Evolutionary conservation across 2,113 vertebrate genomes (phyloP), one percentile per base, ranked within the genome.

Genomic region (Pomatostomus ruficeps): DNA sequence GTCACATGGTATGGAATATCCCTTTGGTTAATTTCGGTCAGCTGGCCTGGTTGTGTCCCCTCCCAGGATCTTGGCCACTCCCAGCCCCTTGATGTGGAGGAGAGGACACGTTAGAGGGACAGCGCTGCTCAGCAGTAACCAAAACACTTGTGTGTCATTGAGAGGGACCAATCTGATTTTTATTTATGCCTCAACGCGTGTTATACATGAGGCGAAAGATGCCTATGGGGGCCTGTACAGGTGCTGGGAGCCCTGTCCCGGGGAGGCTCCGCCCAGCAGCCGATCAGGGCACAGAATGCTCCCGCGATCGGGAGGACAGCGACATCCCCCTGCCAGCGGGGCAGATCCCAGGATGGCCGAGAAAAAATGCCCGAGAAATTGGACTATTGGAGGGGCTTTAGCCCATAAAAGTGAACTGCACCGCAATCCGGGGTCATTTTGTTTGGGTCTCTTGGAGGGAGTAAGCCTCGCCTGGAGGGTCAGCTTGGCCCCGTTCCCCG

Each of bases 231-330:
- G 22, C 22, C 22, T 25, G n/a, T 7, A 11, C 55, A 2, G 14
- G 55, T 58, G 54, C 54, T 23, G 54, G 54, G 33, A 57, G 54
- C 54, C 13, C 54, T 23, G 54, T 31, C 21, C 54, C 54, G 6
- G 54, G 33, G 54, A 57, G 31, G 54, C 54, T 57, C 7, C 21
- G 3, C 33, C 54, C 7, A 33, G 54, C 54, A 57, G 54, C 54
- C 33, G n/a, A 9, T 35, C n/a, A 16, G n/a, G 55, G 55, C 55
- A 35, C 13, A 24, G 55, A 22, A 57, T 35, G 13, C 54, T n/a
- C 7, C 52, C 52, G 7, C 29, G 2, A 7, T 1, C 15, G 36
- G 35, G 36, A 21, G 18, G 21, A 8, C 0, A 33, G 36, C 8
- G 26, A 9, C 8, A 20, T 17, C 23, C 7, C 63, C 45, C 8